phyloP scores from a whole-genome alignment of 2,113 vertebrate species.

The Cyphomyrus discorhynchus region DNA sequence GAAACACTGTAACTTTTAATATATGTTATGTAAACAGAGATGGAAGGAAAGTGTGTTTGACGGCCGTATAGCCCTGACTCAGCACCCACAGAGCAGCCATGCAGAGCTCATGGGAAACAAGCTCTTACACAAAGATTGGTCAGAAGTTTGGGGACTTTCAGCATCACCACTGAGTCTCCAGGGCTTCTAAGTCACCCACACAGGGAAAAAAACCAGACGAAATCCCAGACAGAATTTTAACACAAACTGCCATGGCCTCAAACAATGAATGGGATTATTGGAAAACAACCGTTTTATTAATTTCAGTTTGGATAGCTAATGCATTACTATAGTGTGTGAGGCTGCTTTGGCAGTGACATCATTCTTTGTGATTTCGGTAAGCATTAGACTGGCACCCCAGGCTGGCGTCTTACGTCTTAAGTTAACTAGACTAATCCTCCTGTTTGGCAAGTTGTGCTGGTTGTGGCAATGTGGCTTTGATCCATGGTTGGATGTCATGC shows the following conservation, averaged over 20 bases:
- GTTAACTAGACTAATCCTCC: constrained; percentile 1
- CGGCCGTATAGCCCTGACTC: not conserved
- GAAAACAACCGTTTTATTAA: not conserved
- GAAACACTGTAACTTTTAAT: not conserved
- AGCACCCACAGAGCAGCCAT: not conserved
- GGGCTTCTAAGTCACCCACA: not conserved
- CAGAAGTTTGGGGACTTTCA: not conserved
- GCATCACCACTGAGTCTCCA: not conserved
- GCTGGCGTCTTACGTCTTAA: not conserved
- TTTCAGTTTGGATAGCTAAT: not conserved
- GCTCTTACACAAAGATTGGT: not conserved
- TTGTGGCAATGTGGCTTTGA: not conserved
- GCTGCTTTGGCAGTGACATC: not conserved
- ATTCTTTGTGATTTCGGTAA: not conserved
- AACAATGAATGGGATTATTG: not conserved
- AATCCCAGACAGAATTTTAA: not conserved
- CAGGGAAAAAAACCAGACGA: not conserved
- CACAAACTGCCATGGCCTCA: not conserved
- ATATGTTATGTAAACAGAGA: not conserved
- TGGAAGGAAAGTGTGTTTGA: not conserved
- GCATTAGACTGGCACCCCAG: not conserved
- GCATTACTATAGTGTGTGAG: not conserved
- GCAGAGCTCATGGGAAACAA: not conserved
- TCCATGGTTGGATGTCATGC: constrained; percentile 3
- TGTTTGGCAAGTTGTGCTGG: not conserved